Evolutionary conservation across 2,113 vertebrate species (phyloP).

Genomic region (Sylvicapra grimmia): DNA sequence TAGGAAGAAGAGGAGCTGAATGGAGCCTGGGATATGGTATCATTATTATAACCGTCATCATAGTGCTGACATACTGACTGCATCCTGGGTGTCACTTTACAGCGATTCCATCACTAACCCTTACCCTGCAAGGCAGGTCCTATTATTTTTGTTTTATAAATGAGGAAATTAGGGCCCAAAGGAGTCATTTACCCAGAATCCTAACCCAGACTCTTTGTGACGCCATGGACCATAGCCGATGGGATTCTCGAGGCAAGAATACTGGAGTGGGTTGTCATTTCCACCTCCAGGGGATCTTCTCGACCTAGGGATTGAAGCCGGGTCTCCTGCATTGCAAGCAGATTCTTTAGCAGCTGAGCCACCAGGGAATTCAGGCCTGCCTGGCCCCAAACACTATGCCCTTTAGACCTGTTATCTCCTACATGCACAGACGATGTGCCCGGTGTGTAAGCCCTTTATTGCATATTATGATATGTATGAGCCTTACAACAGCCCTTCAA

Average conservation of each 20-base stretch:
- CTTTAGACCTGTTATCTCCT: background rate
- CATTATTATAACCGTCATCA: too few species aligned
- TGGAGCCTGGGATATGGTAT: background rate
- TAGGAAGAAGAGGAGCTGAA: background rate
- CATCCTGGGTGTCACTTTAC: background rate
- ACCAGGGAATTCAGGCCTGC: background rate
- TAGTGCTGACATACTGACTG: background rate
- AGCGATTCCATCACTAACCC: background rate
- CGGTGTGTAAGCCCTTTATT: background rate
- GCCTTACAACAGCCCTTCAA: background rate
- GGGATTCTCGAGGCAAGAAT: background rate
- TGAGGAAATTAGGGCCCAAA: background rate
- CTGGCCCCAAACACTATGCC: background rate
- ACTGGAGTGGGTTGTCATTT: background rate
- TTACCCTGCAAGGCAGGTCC: background rate
- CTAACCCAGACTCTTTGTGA: background rate
- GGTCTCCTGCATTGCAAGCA: background rate
- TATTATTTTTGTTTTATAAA: background rate
- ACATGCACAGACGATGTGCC: accelerated
- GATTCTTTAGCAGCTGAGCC: background rate
- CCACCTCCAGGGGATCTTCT: background rate
- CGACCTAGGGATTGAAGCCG: background rate
- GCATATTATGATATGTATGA: too few species aligned
- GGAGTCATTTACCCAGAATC: background rate
- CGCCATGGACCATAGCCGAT: background rate